These are phyloP conservation scores for Sminthurinus aureus DNA, from an alignment of 2,888 invertebrate genomes.

Conservation along the genomic window DNA sequence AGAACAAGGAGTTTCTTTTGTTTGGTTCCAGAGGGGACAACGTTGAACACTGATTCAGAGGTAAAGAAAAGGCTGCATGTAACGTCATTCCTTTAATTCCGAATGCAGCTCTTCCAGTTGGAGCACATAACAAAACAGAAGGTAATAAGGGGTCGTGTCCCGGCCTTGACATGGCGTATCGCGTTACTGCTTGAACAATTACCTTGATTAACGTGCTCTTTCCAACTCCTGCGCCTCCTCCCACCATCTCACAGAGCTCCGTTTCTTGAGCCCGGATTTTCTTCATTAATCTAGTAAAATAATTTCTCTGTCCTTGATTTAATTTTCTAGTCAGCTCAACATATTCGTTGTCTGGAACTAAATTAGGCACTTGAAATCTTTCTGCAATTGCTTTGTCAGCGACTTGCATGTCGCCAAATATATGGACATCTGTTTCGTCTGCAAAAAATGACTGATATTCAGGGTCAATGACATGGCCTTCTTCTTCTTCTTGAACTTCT, in stretches of 20 bases:
- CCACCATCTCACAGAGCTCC: conserved; percentile 49
- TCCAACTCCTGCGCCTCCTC: conserved; percentile 61
- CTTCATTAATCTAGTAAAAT: conserved; percentile 4
- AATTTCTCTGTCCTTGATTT: conserved; percentile 38
- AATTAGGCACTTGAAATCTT: not conserved
- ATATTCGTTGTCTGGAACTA: not conserved
- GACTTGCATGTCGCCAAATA: not conserved
- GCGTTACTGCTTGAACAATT: conserved; percentile 44
- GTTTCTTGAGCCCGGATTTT: too few species aligned
- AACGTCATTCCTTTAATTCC: conserved; percentile 59
- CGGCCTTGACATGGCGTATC: not conserved
- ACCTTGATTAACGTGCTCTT: conserved; percentile 60
- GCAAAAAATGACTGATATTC: not conserved
- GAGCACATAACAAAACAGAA: conserved; percentile 29
- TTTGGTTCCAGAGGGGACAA: conserved; percentile 1
- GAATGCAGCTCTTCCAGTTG: conserved; percentile 58
- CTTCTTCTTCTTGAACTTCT: conserved; percentile 10
- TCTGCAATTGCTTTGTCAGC: not conserved
- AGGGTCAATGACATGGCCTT: not conserved
- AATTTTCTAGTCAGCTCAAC: conserved; percentile 19
- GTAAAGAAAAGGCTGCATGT: conserved; percentile 56
- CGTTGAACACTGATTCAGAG: conserved; percentile 28
- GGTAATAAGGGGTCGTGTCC: not conserved
- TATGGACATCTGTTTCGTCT: not conserved
- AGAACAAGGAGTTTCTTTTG: conserved; percentile 13